These are phyloP conservation scores for Rhamphomyia laevipes DNA, from an alignment of 2,888 invertebrate species.

Conservation along the genomic window DNA sequence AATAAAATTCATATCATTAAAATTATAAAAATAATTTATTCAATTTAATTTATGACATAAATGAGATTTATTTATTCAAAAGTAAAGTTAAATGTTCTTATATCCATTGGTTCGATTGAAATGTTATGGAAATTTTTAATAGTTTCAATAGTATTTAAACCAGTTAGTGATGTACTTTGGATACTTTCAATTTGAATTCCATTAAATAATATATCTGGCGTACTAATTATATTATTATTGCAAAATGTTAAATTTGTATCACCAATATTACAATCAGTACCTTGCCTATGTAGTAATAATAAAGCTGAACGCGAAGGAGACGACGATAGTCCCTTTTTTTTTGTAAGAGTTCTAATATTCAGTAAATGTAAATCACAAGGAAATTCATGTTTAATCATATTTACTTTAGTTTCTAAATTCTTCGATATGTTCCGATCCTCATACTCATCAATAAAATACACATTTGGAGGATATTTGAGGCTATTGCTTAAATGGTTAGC, in stretches of 20 bases:
- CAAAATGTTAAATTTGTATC: conserved; percentile 21
- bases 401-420: conserved; percentile 40
- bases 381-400: conserved; percentile 42
- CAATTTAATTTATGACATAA: too few species aligned
- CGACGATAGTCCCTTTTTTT: conserved; percentile 59
- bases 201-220: conserved; percentile 25
- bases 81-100: conserved; percentile 50
- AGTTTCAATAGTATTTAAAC: conserved; percentile 31
- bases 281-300: conserved; percentile 68
- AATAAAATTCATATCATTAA: too few species aligned
- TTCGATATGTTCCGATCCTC: conserved; percentile 42
- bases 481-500: conserved; percentile 63
- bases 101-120: conserved; percentile 52
- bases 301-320: conserved; percentile 65
- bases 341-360: conserved; percentile 69
- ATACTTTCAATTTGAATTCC: conserved; percentile 33
- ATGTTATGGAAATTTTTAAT: conserved; percentile 42
- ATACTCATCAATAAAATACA: conserved; percentile 61
- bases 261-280: conserved; percentile 54
- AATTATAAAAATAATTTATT: too few species aligned
- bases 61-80: too few species aligned
- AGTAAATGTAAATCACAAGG: conserved; percentile 72
- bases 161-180: conserved; percentile 41
- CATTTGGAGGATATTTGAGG: conserved; percentile 68
- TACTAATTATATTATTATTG: conserved; percentile 18